Percentiles rank a stretch among this genome's conserved stretches.
Evolutionary conservation across 2,113 vertebrate species (phyloP).

Genomic region (Fulica atra): DNA sequence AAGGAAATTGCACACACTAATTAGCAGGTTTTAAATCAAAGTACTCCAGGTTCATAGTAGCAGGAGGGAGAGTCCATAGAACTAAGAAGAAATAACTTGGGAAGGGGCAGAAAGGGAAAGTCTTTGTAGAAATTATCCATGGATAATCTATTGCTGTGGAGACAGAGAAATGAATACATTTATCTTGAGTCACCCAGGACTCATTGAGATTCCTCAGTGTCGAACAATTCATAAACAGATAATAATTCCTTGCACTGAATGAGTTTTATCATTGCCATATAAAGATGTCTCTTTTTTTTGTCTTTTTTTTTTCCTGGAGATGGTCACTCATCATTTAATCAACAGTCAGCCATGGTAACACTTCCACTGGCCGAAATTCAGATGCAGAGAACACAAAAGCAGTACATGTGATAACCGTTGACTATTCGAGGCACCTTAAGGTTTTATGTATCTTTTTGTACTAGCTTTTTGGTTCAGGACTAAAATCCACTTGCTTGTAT

Average conservation of each 20-base stretch:
- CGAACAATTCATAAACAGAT: not conserved
- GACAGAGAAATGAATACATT: not conserved
- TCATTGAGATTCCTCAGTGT: not conserved
- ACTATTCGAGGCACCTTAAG: accelerated
- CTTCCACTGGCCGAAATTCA: not conserved
- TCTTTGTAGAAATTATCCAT: not conserved
- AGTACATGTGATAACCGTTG: not conserved
- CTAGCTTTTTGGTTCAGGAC: not conserved
- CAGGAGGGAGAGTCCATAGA: not conserved
- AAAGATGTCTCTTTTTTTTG: not conserved
- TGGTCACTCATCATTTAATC: not conserved
- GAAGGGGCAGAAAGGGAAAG: not conserved
- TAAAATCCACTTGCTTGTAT: not conserved
- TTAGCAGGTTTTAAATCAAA: not conserved
- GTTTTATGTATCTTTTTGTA: not conserved
- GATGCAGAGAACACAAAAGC: not conserved
- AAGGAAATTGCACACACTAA: not conserved
- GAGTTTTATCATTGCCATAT: not conserved
- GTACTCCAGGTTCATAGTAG: not conserved
- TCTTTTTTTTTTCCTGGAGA: not conserved
- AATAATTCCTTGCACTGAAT: not conserved
- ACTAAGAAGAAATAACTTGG: not conserved
- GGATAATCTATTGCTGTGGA: not conserved
- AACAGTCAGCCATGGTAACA: not conserved
- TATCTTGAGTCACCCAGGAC: not conserved